A percentile compares a stretch with the other conserved stretches of the same genome.
Conservation (phyloP, 2,888 invertebrate genomes). For the Omphaloscelis lunosa region DNA sequence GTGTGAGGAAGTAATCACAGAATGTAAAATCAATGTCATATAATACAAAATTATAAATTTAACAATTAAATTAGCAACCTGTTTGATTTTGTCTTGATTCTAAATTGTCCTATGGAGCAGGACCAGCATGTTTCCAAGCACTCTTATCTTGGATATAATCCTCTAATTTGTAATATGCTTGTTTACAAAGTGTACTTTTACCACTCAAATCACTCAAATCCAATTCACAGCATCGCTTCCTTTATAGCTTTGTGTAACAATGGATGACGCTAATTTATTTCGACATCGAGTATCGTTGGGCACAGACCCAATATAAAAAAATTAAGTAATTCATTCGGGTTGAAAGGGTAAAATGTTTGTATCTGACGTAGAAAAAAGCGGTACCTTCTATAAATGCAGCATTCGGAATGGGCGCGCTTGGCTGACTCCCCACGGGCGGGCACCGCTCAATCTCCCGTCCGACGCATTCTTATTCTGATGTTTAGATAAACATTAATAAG, state of each 20-base stretch:
- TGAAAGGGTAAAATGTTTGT: conserved; percentile 88
- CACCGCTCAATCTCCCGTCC: conserved; percentile 79
- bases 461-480: conserved; percentile 87
- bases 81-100: too few species aligned
- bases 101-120: too few species aligned
- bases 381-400: conserved; percentile 80
- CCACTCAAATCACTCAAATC: conserved; percentile 79
- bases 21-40: too few species aligned
- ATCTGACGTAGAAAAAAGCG: conserved; percentile 87
- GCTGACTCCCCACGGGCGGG: conserved; percentile 82
- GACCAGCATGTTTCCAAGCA: too few species aligned
- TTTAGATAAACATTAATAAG: conserved; percentile 89
- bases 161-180: too few species aligned
- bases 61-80: too few species aligned
- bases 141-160: too few species aligned
- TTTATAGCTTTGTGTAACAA: conserved; percentile 75
- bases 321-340: conserved; percentile 89
- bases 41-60: too few species aligned
- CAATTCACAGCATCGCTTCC: conserved; percentile 77
- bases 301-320: conserved; percentile 84
- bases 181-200: too few species aligned
- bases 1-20: too few species aligned
- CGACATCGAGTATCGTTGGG: conserved; percentile 82
- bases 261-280: conserved; percentile 87
- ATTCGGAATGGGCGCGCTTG: conserved; percentile 84